Percentiles rank a stretch among this genome's conserved stretches.
Evolutionary conservation across 2,888 invertebrate genomes (phyloP).

Genomic region (Orthosia incerta): DNA sequence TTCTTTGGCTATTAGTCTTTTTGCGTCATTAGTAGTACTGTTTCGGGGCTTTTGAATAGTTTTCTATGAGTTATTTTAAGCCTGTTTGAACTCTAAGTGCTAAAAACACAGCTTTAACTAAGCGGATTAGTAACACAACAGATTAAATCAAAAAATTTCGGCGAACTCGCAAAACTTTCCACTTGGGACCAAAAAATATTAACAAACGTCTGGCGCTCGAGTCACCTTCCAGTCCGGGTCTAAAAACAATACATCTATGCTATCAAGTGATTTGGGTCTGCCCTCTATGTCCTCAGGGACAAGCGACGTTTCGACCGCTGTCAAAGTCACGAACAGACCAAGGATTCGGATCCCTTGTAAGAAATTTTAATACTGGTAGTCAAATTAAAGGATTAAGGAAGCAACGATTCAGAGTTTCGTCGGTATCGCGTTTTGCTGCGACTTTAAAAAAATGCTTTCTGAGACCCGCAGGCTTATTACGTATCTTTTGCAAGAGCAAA

Average conservation of each 20-base stretch:
- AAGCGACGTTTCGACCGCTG: conserved; percentile 76
- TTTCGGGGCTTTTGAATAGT: background rate
- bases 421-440: conserved; percentile 13
- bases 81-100: background rate
- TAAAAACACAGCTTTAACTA: background rate
- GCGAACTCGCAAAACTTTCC: conserved; percentile 41
- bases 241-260: conserved; percentile 64
- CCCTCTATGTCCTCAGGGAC: conserved; percentile 62
- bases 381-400: conserved; percentile 39
- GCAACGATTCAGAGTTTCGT: conserved; percentile 8
- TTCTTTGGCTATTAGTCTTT: conserved; percentile 19
- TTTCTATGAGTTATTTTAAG: background rate
- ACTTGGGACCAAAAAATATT: conserved; percentile 51
- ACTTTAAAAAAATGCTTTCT: too few relatives aligned
- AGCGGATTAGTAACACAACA: background rate
- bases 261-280: conserved; percentile 68
- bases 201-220: conserved; percentile 51
- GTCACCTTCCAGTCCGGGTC: conserved; percentile 52
- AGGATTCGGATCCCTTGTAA: conserved; percentile 49
- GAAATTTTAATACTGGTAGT: conserved; percentile 51
- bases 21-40: background rate
- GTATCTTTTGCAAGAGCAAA: too few relatives aligned
- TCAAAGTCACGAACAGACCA: conserved; percentile 76
- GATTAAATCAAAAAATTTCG: conserved; percentile 38
- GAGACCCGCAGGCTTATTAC: too few relatives aligned